Percentiles rank a stretch among this genome's conserved stretches.
phyloP scores from a whole-genome alignment of 2,888 invertebrate species.

The Stegophylla sp. region DNA sequence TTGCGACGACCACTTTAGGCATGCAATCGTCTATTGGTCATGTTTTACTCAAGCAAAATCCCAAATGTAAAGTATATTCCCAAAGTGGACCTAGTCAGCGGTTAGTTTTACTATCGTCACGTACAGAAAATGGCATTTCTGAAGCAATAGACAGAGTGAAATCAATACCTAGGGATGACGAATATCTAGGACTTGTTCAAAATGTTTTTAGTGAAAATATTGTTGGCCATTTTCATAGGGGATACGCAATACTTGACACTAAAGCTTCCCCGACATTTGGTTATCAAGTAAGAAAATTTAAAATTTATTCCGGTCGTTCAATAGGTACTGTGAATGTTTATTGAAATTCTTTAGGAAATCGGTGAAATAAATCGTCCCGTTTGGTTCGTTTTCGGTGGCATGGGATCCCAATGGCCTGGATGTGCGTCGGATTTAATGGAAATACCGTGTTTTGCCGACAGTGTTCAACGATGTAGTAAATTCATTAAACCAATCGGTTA shows the following conservation, averaged over 20 bases:
- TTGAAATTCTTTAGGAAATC: conserved; percentile 48
- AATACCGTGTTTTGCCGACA: conserved; percentile 72
- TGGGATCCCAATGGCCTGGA: conserved; percentile 78
- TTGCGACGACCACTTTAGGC: conserved; percentile 70
- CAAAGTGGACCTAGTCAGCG: conserved; percentile 63
- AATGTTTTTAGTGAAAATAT: conserved; percentile 64
- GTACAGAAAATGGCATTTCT: conserved; percentile 67
- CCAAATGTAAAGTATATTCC: conserved; percentile 63
- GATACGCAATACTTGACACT: conserved; percentile 64
- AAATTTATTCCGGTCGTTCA: not conserved
- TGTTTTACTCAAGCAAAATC: conserved; percentile 65
- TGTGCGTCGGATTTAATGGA: conserved; percentile 75
- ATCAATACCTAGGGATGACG: conserved; percentile 61
- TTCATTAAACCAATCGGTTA: conserved; percentile 71
- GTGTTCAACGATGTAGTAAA: conserved; percentile 70
- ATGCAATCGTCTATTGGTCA: conserved; percentile 69
- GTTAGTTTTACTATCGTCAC: conserved; percentile 66
- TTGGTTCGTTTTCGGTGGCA: conserved; percentile 78
- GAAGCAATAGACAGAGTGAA: conserved; percentile 63
- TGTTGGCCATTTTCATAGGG: conserved; percentile 67
- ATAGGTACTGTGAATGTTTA: not conserved
- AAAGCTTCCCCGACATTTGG: conserved; percentile 16
- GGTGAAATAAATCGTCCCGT: conserved; percentile 65
- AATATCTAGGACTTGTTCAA: conserved; percentile 63
- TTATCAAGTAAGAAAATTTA: conserved; percentile 17